A percentile compares a stretch with the other conserved stretches of the same genome.
Conservation (phyloP, 2,888 invertebrate genomes). For the Drosophila meridiana region DNA sequence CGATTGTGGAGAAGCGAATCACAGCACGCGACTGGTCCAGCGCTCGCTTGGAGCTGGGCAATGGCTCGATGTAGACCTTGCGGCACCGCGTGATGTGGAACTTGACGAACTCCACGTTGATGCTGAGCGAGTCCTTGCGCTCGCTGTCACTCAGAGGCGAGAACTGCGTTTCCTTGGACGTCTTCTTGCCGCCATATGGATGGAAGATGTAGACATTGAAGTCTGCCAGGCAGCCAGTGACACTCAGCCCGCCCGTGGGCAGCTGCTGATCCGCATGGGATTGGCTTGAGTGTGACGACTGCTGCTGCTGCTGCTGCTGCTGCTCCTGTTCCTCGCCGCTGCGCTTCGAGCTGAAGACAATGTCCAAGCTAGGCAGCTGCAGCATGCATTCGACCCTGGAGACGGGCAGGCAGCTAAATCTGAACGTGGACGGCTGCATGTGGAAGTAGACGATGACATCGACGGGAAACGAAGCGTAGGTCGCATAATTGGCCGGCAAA, state of each 20-base stretch:
- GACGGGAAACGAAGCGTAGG: slow-evolving; percentile 97
- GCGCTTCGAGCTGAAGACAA: slow-evolving; percentile 97
- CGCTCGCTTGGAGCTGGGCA: slow-evolving; percentile 82
- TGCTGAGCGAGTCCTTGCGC: slow-evolving; percentile 97
- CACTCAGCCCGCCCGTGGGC: slow-evolving; percentile 86
- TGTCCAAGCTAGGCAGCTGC: slow-evolving; percentile 97
- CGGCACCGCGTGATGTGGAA: slow-evolving; percentile 96
- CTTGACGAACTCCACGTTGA: slow-evolving; percentile 98
- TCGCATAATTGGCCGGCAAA: slow-evolving; percentile 91
- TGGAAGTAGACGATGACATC: slow-evolving; percentile 99
- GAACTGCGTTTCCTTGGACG: slow-evolving; percentile 92
- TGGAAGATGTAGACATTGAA: slow-evolving; percentile 99
- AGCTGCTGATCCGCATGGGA: slow-evolving; percentile 75
- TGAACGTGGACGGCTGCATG: slow-evolving; percentile 98
- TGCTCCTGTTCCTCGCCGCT: slow-evolving; percentile 88
- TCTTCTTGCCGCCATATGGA: slow-evolving; percentile 97
- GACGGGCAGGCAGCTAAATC: slow-evolving; percentile 98
- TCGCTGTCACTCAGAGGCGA: slow-evolving; percentile 94
- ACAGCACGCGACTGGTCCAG: slow-evolving; percentile 92
- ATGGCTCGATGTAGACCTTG: slow-evolving; percentile 91
- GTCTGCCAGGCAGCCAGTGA: slow-evolving; percentile 98
- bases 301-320: slow-evolving; percentile 44
- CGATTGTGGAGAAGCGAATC: slow-evolving; percentile 96
- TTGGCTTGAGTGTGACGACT: slow-evolving; percentile 17
- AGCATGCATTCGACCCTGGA: slow-evolving; percentile 98